Evolutionary conservation across 1,140 invertebrate species (phyloP).

Genomic region (Melanaphis sacchari): DNA sequence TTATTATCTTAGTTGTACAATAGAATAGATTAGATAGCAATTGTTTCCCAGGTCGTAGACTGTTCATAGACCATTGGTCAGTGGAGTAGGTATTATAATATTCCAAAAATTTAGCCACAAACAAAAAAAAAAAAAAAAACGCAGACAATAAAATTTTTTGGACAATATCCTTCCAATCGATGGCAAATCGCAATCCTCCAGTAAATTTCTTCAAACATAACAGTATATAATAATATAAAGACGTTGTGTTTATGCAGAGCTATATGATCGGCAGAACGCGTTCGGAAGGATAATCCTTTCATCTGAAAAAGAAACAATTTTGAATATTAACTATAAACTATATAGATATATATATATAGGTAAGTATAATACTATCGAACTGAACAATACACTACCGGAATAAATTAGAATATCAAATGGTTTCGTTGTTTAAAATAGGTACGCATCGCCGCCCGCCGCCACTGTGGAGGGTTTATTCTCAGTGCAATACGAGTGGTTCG

Average conservation of each 20-base stretch:
- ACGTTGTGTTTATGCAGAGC: not conserved
- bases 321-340: not conserved
- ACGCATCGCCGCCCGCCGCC: not conserved
- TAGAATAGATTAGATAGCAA: not conserved
- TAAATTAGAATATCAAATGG: constrained; percentile 51
- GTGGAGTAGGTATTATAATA: not conserved
- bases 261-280: not conserved
- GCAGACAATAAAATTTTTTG: not conserved
- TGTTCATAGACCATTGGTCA: constrained; percentile 18
- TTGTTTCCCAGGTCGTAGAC: not conserved
- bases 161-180: not conserved
- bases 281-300: constrained; percentile 36
- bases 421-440: constrained; percentile 29
- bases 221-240: not conserved
- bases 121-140: not conserved
- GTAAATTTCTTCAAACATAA: not conserved
- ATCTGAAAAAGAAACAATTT: constrained; percentile 41
- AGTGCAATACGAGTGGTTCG: constrained; percentile 43
- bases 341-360: not conserved
- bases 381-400: constrained; percentile 34
- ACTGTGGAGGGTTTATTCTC: constrained; percentile 26
- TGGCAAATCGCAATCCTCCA: not conserved
- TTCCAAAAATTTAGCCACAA: not conserved
- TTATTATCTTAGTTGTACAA: constrained; percentile 15
- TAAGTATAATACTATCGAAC: constrained; percentile 34